Evolutionary conservation across 1,140 invertebrate species (phyloP), one percentile per base, ranked within the genome.

Genomic region (Asbolus verrucosus): DNA sequence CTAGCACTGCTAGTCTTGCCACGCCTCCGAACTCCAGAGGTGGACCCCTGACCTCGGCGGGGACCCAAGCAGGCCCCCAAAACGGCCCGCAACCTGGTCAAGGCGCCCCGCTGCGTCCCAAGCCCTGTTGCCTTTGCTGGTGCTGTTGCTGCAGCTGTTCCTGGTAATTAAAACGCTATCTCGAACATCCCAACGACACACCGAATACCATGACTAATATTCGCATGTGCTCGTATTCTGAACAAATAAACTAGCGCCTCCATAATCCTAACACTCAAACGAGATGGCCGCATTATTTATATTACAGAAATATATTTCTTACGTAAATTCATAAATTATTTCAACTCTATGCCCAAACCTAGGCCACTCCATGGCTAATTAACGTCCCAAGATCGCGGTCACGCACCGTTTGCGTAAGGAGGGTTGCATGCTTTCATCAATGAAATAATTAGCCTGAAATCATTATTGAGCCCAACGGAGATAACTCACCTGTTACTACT

Each of bases 141-240:
- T 90, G 88, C 77, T 90, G 88, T 78, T 90, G 88, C 79, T 90
- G 89, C 83, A 89, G 87, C 82, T 90, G 88, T 83, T 87, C 87
- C 81, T 90, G 88, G 89, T 89, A 85, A 82, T 82, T 79, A 43
- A 30, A 63, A 46, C 41, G 11, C 41, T 19, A 54, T 27, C 46
- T 9, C 6, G 19, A 31, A 8, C 46, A 16, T 11, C 33, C 6
- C 33, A 3, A n/a, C 33, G 33, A 36, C 11, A n/a, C 33, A n/a
- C 33, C 3, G 33, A 36, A 36, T 36, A 11, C 33, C 46, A 11
- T 27, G 46, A 54, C 46, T 27, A 27, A 54, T 54, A 54, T 54
- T 36, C 21, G 46, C 46, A 27, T 54, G 46, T 54, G 46, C 46
- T 54, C 46, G 19, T 54, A n/a, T 54, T 54, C 21, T 54, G 46